Conservation (phyloP, 1,140 invertebrate genomes). For the Drosophila willistoni region DNA sequence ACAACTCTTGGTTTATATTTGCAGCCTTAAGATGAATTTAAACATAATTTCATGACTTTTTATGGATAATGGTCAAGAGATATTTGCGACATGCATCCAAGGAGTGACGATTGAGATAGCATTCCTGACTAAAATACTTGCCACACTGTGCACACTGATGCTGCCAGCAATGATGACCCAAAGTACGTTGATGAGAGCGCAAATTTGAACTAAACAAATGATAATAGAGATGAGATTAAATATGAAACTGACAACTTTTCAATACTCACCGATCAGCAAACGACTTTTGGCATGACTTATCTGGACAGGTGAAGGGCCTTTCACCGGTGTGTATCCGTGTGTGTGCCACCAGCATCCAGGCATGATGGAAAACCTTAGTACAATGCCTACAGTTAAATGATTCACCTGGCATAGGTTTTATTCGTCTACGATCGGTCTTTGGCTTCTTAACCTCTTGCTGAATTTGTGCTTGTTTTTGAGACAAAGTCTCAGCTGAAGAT, state of each 20-base stretch:
- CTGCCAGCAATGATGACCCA: slow-evolving; percentile 88
- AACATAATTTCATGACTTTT: slow-evolving; percentile 4
- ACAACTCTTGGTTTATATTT: no score
- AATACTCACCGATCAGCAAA: slow-evolving; percentile 88
- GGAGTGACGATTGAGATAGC: slow-evolving; percentile 89
- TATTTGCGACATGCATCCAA: slow-evolving; percentile 88
- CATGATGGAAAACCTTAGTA: slow-evolving; percentile 85
- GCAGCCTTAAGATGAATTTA: not conserved
- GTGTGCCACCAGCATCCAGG: slow-evolving; percentile 89
- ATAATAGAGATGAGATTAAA: slow-evolving; percentile 14
- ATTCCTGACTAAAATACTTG: slow-evolving; percentile 89
- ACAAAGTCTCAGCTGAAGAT: not conserved
- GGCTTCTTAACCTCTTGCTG: slow-evolving; percentile 43
- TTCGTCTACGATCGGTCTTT: slow-evolving; percentile 43
- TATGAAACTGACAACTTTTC: not conserved
- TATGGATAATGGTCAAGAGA: slow-evolving; percentile 44
- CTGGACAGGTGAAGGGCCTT: slow-evolving; percentile 87
- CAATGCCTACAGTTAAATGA: slow-evolving; percentile 84
- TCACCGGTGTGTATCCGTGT: slow-evolving; percentile 88
- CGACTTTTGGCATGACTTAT: slow-evolving; percentile 86
- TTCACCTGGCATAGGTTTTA: slow-evolving; percentile 40
- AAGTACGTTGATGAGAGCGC: slow-evolving; percentile 88
- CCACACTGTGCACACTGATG: slow-evolving; percentile 87
- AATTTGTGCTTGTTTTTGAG: no score
- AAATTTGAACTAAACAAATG: slow-evolving; percentile 86